A percentile compares a stretch with the other conserved stretches of the same genome.
phyloP scores from a whole-genome alignment of 2,888 invertebrate species.

The Glomeris marginata region DNA sequence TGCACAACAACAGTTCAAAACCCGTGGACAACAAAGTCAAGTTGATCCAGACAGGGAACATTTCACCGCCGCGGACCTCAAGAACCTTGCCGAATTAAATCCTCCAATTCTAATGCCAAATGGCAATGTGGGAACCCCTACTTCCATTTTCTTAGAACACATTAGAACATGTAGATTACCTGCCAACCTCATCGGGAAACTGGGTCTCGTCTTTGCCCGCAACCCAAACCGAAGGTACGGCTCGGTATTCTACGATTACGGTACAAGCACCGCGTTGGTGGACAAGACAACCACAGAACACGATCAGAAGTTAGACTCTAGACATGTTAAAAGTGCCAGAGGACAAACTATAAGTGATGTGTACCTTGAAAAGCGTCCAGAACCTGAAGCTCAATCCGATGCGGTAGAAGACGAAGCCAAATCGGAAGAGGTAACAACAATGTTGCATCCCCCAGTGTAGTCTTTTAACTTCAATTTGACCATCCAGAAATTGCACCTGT shows the following conservation, averaged over 20 bases:
- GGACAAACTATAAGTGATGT: conserved; percentile 19
- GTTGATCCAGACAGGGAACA: conserved; percentile 23
- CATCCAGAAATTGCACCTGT: background rate
- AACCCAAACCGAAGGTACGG: conserved; percentile 30
- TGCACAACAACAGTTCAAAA: conserved; percentile 18
- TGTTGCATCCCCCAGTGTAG: background rate
- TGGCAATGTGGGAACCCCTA: conserved; percentile 42
- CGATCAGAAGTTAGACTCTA: conserved; percentile 10
- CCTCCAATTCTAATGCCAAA: conserved; percentile 33
- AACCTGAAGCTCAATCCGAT: conserved; percentile 16
- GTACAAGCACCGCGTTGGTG: conserved; percentile 14
- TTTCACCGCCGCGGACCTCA: conserved; percentile 24
- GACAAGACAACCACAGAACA: conserved; percentile 11
- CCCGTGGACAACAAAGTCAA: conserved; percentile 21
- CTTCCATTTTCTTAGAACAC: conserved; percentile 31
- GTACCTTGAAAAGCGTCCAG: conserved; percentile 6
- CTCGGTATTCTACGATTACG: conserved; percentile 33
- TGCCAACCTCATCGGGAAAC: conserved; percentile 31
- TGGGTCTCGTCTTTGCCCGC: conserved; percentile 29
- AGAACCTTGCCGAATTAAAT: conserved; percentile 24
- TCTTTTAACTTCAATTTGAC: too few species aligned
- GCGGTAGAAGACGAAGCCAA: conserved; percentile 13
- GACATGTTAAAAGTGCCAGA: conserved; percentile 17
- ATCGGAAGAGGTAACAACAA: conserved; percentile 7
- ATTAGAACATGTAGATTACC: conserved; percentile 35